phyloP scores from a whole-genome alignment of 2,888 invertebrate genomes.

The Anaspis maculata region DNA sequence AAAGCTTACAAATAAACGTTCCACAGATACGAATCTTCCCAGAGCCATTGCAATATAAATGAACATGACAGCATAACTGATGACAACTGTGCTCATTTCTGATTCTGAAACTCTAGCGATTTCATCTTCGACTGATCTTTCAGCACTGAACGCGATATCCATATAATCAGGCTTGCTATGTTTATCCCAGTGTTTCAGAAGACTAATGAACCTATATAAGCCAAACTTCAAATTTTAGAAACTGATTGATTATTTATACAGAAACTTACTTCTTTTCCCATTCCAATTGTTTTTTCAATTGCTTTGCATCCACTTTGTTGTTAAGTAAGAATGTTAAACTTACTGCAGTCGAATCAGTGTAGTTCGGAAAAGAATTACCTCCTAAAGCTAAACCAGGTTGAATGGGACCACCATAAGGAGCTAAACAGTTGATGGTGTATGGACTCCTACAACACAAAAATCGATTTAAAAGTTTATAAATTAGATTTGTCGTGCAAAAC shows the following conservation, averaged over 20 bases:
- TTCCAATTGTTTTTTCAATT: conserved; percentile 52
- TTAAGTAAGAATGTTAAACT: conserved; percentile 70
- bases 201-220: conserved; percentile 51
- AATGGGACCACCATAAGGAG: conserved; percentile 81
- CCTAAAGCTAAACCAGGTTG: conserved; percentile 79
- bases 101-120: conserved; percentile 77
- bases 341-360: conserved; percentile 56
- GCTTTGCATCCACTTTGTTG: conserved; percentile 55
- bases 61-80: conserved; percentile 92
- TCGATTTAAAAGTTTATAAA: no score
- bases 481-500: no score
- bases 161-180: conserved; percentile 51
- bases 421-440: conserved; percentile 59
- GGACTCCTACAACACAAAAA: conserved; percentile 43
- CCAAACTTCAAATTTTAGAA: background rate
- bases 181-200: conserved; percentile 51
- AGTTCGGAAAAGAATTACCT: conserved; percentile 56
- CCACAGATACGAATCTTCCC: conserved; percentile 60
- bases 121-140: conserved; percentile 89
- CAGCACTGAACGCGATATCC: conserved; percentile 65
- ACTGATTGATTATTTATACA: conserved; percentile 11
- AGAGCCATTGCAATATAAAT: conserved; percentile 79
- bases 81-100: conserved; percentile 73
- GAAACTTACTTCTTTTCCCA: conserved; percentile 77
- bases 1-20: conserved; percentile 45